Evolutionary conservation across 2,797 vertebrate genomes (phyloP), one percentile per base, ranked within the genome.

Genomic region (Oophaga sylvatica): DNA sequence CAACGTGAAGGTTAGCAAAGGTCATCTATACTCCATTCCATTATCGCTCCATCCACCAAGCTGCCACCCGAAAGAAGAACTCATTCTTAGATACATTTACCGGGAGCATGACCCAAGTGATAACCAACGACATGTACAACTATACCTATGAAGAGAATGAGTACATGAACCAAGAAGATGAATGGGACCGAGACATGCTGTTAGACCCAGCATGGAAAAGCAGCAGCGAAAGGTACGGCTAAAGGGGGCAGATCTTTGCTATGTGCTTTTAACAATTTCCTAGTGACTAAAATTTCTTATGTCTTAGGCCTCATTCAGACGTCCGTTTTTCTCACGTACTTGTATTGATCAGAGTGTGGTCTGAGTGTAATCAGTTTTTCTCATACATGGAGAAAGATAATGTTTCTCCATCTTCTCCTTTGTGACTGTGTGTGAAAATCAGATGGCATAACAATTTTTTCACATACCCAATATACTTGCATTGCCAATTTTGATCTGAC

Each of bases 191-290:
- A 93, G 98, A 99, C 93, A 95, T 99, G 93, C 94, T 99, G 20
- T 95, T 99, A 92, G 98, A 99, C 93, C 98, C 98, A 0, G 98
- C 98, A 88, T 99, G 98, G 98, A 99, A 91, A 99, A 99, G 91
- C 98, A 99, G 92, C 98, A 99, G 92, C 96, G 98, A 92, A 99
- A 99, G 95, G 98, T 99, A 86, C 89, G 93, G 86, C 81, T 62
- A n/a, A 59, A 41, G 59, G 56, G 62, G 48, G 60, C 35, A 16
- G 16, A 45, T 7, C 12, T 45, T 19, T n/a, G 5, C 1, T 0
- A 77, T 22, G 12, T 15, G 22, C 22, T 53, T 20, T 22, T 12
- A 41, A 53, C 20, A 48, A 15, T n/a, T 22, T 76, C 12, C 20
- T 20, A 6, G 53, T 4, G 53, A 12, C 11, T 53, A 56, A 53